Evolutionary conservation across 37 sponge, comb jelly and placozoan species (phyloP).

Genomic region (Beroe forskalii): DNA sequence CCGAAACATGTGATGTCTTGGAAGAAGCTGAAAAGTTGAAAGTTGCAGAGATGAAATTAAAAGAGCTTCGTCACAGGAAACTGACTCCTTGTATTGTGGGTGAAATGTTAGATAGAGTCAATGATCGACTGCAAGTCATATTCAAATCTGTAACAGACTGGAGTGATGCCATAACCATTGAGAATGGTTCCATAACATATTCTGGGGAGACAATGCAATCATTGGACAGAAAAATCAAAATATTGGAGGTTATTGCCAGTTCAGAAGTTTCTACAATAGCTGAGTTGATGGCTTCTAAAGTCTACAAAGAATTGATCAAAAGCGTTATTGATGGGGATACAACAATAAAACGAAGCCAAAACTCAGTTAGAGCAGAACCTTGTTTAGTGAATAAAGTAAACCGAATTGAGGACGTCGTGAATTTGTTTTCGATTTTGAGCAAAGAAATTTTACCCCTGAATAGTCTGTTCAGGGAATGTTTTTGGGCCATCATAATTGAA

Average conservation of each 20-base stretch:
- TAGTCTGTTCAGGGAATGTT: not conserved
- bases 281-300: not conserved
- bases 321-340: not conserved
- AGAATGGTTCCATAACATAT: not conserved
- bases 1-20: not conserved
- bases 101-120: not conserved
- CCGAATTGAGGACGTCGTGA: not conserved
- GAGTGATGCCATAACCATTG: not conserved
- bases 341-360: not conserved
- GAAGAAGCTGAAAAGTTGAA: slow-evolving; percentile 20
- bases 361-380: not conserved
- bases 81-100: not conserved
- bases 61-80: not conserved
- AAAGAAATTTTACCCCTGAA: not conserved
- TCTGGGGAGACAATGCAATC: not conserved
- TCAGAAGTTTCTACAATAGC: not conserved
- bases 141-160: slow-evolving; percentile 8
- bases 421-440: not conserved
- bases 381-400: not conserved
- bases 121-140: slow-evolving; percentile 13
- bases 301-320: not conserved
- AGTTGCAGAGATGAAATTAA: slow-evolving; percentile 7
- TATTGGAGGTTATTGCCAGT: not conserved
- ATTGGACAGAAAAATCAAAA: not conserved
- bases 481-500: not conserved